Conservation (phyloP, 1,140 invertebrate genomes). For the Drosophila pachea region DNA sequence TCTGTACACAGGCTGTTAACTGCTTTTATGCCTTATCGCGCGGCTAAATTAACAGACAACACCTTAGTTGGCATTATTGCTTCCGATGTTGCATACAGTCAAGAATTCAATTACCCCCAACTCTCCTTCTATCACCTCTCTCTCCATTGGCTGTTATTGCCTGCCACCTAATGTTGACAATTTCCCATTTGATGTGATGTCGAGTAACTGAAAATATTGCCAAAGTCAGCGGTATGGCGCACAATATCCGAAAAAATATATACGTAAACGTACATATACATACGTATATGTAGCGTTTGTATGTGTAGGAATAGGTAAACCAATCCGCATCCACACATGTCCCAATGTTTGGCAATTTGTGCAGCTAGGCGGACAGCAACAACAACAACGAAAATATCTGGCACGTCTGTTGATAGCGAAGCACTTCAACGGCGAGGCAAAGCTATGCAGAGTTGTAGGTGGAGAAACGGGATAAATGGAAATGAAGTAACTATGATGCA, state of each 20-base stretch:
- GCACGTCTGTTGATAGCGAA: constrained; percentile 49
- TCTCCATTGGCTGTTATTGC: constrained; percentile 39
- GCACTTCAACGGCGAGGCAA: constrained; percentile 11
- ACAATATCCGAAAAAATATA: constrained; percentile 3
- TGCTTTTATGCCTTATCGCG: constrained; percentile 51
- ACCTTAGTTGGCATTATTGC: constrained; percentile 58
- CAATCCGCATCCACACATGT: constrained; percentile 51
- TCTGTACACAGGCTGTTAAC: constrained; percentile 40
- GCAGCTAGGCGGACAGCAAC: constrained; percentile 55
- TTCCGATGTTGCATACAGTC: constrained; percentile 69
- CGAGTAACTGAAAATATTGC: constrained; percentile 57
- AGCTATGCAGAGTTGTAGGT: neutral
- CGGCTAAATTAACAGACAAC: constrained; percentile 54
- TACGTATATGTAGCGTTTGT: neutral
- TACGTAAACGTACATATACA: constrained; percentile 12
- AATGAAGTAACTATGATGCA: constrained; percentile 20
- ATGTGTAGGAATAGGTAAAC: constrained; percentile 48
- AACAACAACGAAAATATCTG: constrained; percentile 66
- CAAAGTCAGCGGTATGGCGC: constrained; percentile 52
- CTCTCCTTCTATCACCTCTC: neutral
- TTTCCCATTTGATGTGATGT: constrained; percentile 68
- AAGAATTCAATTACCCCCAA: constrained; percentile 69
- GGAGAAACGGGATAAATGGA: neutral
- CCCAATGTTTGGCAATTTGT: constrained; percentile 75
- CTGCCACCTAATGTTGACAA: constrained; percentile 74